These are phyloP conservation scores for Cheilosia pagana DNA, from an alignment of 2,888 invertebrate genomes.

Conservation along the genomic window DNA sequence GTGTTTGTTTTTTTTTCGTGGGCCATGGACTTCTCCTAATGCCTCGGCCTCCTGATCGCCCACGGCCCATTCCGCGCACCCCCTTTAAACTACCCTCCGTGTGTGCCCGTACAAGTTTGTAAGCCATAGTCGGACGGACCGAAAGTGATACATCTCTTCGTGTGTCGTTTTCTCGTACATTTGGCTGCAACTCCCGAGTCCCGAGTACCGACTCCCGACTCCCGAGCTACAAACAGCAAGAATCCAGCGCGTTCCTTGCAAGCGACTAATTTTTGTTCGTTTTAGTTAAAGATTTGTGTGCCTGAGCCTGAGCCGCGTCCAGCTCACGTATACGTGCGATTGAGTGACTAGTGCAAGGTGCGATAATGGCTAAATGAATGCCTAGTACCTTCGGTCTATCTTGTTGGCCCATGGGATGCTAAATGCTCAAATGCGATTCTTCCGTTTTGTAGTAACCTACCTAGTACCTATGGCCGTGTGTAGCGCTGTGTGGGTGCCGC, in stretches of 20 bases:
- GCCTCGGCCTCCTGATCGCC: constrained; percentile 51
- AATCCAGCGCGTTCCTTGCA: constrained; percentile 44
- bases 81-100: constrained; percentile 3
- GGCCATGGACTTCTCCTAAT: constrained; percentile 68
- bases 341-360: constrained; percentile 71
- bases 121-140: constrained; percentile 57
- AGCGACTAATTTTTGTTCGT: constrained; percentile 54
- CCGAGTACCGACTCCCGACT: background rate
- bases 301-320: background rate
- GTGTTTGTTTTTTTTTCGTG: constrained; percentile 49
- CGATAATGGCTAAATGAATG: constrained; percentile 72
- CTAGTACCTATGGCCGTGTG: background rate
- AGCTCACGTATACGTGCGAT: constrained; percentile 39
- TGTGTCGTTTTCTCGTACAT: constrained; percentile 57
- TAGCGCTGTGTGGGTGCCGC: constrained; percentile 63
- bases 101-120: constrained; percentile 49
- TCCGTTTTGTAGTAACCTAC: constrained; percentile 17
- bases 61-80: constrained; percentile 52
- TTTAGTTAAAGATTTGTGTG: constrained; percentile 24
- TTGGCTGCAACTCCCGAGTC: constrained; percentile 22
- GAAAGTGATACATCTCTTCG: constrained; percentile 69
- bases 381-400: constrained; percentile 60
- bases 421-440: constrained; percentile 63
- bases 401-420: constrained; percentile 51
- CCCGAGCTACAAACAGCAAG: constrained; percentile 6